Evolutionary conservation across 2,888 invertebrate genomes (phyloP).

Genomic region (Nysson spinosus): DNA sequence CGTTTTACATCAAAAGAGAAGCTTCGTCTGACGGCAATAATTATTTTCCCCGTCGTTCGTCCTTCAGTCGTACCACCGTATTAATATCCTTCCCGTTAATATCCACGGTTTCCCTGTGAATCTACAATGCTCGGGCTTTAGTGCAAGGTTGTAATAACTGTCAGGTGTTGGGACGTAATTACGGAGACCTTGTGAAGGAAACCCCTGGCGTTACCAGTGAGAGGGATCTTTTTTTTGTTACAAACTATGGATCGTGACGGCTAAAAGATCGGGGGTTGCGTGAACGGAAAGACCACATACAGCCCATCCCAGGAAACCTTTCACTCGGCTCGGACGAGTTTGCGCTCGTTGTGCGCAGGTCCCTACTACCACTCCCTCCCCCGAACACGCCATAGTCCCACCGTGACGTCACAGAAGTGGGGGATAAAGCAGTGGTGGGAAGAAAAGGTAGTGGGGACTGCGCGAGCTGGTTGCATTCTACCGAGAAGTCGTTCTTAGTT

Average conservation of each 20-base stretch:
- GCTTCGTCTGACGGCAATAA: conserved; percentile 8
- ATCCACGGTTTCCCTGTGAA: conserved; percentile 13
- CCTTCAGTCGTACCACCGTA: conserved; percentile 3
- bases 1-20: neutral
- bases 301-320: too few relatives aligned
- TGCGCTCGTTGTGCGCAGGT: too few relatives aligned
- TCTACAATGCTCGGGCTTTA: conserved; percentile 8
- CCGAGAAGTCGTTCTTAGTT: too few relatives aligned
- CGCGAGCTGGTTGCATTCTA: too few relatives aligned
- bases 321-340: too few relatives aligned
- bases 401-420: too few relatives aligned
- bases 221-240: conserved; percentile 29
- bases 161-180: conserved; percentile 43
- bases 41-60: conserved; percentile 15
- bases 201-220: conserved; percentile 18
- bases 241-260: conserved; percentile 9
- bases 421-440: too few relatives aligned
- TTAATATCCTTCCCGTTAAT: conserved; percentile 36
- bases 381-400: too few relatives aligned
- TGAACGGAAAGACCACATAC: neutral
- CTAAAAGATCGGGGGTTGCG: conserved; percentile 23
- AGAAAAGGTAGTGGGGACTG: too few relatives aligned
- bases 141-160: conserved; percentile 37
- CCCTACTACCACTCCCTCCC: too few relatives aligned
- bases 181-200: conserved; percentile 21